Conservation (phyloP, 35 echinoderm and acorn worm species). For the Lytechinus variegatus region DNA sequence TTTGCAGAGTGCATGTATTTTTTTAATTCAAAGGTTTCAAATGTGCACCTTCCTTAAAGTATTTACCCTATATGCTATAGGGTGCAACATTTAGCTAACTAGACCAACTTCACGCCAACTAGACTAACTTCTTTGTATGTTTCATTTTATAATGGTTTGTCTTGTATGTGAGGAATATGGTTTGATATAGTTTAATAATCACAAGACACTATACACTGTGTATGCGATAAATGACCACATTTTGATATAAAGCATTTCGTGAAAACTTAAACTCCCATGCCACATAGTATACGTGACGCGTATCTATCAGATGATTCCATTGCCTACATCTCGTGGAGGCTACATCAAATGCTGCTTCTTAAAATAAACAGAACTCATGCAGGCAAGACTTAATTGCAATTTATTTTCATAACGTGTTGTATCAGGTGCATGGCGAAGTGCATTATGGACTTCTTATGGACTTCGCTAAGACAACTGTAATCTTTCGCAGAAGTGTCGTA, state of each 20-base stretch:
- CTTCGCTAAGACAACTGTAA: not conserved
- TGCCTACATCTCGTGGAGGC: not conserved
- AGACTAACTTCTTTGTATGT: too few species aligned
- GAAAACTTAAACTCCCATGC: not conserved
- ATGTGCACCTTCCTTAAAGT: too few species aligned
- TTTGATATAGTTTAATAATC: too few species aligned
- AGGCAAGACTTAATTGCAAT: slow-evolving; percentile 12
- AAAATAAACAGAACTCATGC: slow-evolving; percentile 12
- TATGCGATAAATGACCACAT: not conserved
- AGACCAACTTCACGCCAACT: too few species aligned
- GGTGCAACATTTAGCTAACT: too few species aligned
- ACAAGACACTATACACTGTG: too few species aligned
- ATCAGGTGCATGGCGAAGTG: slow-evolving; percentile 6
- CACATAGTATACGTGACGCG: not conserved
- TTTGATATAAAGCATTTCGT: not conserved
- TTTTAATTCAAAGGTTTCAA: too few species aligned
- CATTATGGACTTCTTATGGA: not conserved
- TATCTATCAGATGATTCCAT: not conserved
- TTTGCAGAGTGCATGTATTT: too few species aligned
- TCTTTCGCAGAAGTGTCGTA: not conserved
- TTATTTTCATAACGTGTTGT: slow-evolving; percentile 6
- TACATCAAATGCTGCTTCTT: not conserved
- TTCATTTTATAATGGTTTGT: too few species aligned
- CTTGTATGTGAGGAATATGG: too few species aligned
- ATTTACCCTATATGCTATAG: too few species aligned